Base-by-base conservation (phyloP, 2,797 vertebrate genomes). In the Miichthys miiuy region DNA sequence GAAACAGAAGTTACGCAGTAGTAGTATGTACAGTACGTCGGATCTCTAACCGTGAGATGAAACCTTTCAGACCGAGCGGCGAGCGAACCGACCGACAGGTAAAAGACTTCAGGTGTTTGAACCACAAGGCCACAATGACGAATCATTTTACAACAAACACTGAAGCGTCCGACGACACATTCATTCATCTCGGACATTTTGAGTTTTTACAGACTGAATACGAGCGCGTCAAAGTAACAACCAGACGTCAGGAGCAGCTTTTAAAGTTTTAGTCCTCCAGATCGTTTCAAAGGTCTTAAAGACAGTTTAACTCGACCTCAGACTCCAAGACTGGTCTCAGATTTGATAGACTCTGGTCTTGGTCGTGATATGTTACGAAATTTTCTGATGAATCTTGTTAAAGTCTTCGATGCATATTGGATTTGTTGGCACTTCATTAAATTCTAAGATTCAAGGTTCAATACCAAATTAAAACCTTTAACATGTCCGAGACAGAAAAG, bases 11-110 rank as follows among this genome's bases (percentile, higher is more conserved):
- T 85, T 86, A 79, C 76, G 86, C 78, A 85, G 79, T 84, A 84
- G 84, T 84, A 83, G 58, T 94, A 93, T 93, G 80, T 93, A 94
- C 91, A 94, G 86, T 86, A 86, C 85, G 48, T 79, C 16, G 82
- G 91, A 87, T 82, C 82, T 58, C 78, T 76, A 79, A 66, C 1
- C 25, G 77, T 72, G 80, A 79, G 68, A 75, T 42, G 77, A n/a
- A 65, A 80, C 25, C 72, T 56, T 50, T 77, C 60, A 69, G 75
- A 75, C 30, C 13, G 20, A 81, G 75, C 25, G 77, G 74, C 14
- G 47, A 62, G 60, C 25, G 58, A 52, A 52, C 67, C 55, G 11
- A 27, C 6, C 0, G 52, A 42, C 71, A 57, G 73, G 60, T 65
- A 54, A 46, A 38, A 61, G 44, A 85, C 67, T 71, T 65, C 44